Percentiles rank a stretch among this genome's conserved stretches.
These are phyloP conservation scores for Alouatta palliata DNA, from an alignment of 2,113 vertebrate genomes.

Conservation along the genomic window DNA sequence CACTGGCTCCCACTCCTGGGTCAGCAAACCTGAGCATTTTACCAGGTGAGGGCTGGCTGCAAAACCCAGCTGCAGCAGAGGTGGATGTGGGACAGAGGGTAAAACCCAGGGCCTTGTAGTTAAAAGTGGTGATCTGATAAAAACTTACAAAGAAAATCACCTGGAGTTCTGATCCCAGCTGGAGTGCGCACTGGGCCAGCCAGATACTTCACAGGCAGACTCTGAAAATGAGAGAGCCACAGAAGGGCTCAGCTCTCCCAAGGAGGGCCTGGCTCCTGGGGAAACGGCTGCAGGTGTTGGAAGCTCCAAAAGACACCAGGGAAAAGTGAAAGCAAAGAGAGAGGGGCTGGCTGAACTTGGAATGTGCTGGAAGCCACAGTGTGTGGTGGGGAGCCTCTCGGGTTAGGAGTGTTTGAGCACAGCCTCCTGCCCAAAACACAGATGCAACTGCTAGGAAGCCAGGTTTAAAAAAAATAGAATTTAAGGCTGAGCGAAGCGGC, in stretches of 20 bases:
- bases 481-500: neutral
- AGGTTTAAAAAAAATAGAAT: neutral
- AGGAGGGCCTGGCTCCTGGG: neutral
- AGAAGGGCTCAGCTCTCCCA: neutral
- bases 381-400: fast-evolving
- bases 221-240: neutral
- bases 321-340: fast-evolving
- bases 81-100: fast-evolving
- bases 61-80: neutral
- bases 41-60: no score
- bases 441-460: neutral
- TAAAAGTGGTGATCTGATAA: neutral
- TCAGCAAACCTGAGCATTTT: neutral
- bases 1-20: neutral
- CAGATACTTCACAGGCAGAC: neutral
- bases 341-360: neutral
- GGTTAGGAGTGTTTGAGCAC: neutral
- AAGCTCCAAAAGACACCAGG: neutral
- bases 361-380: fast-evolving
- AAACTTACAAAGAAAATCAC: neutral
- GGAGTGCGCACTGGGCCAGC: no score
- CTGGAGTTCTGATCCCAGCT: no score
- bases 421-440: neutral
- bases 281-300: fast-evolving
- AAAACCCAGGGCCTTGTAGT: neutral